Evolutionary conservation across 1,140 invertebrate species (phyloP).

Genomic region (Tribolium madens): DNA sequence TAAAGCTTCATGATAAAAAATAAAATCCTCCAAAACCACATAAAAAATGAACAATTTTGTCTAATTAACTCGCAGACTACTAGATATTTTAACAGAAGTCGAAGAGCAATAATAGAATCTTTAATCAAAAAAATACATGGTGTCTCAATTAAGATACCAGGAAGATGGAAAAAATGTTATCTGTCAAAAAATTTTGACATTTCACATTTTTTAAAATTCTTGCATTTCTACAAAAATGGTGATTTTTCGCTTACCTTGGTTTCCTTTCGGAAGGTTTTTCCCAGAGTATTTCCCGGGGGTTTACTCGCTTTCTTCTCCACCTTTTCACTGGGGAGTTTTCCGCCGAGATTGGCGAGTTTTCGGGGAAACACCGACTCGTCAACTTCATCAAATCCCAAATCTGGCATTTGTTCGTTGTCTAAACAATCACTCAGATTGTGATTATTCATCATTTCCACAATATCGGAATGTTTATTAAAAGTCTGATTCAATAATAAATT

Average conservation of each 20-base stretch:
- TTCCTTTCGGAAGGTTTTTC: conserved; percentile 34
- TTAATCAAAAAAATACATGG: no score
- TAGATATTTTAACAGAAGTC: no score
- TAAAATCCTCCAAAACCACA: no score
- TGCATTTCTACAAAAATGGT: no score
- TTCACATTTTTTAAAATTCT: no score
- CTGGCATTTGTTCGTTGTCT: conserved; percentile 62
- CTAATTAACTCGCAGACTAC: no score
- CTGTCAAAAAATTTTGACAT: no score
- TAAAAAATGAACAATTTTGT: no score
- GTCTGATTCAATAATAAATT: conserved; percentile 18
- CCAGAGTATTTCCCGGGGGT: not conserved
- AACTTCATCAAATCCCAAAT: conserved; percentile 57
- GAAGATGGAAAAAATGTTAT: no score
- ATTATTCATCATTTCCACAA: conserved; percentile 62
- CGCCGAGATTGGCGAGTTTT: conserved; percentile 64
- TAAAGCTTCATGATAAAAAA: no score
- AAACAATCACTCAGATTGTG: conserved; percentile 59
- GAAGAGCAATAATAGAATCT: no score
- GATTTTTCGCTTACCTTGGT: conserved; percentile 43
- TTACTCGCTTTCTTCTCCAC: conserved; percentile 1
- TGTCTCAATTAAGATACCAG: no score
- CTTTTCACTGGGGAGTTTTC: conserved; percentile 60
- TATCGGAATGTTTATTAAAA: conserved; percentile 40
- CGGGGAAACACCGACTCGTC: conserved; percentile 53